Percentiles rank a stretch among this genome's conserved stretches.
Conservation (phyloP, 2,888 invertebrate genomes). For the Mesochorus sp. region DNA sequence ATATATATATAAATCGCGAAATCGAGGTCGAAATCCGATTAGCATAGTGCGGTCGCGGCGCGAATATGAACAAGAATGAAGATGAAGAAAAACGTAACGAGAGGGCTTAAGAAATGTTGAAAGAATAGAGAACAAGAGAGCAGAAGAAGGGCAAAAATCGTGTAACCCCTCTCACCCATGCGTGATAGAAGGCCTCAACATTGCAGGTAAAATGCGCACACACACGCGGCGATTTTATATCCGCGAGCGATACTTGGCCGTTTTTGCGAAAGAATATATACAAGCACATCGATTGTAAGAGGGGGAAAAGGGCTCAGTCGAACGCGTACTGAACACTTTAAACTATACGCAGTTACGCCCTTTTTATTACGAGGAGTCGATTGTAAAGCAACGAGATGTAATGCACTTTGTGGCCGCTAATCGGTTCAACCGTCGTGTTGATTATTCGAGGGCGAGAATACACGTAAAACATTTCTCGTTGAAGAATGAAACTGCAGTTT, state of each 20-base stretch:
- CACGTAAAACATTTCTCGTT: background rate
- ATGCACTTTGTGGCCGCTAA: slow-evolving; percentile 14
- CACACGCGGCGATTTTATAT: background rate
- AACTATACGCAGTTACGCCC: background rate
- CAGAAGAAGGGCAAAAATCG: slow-evolving; percentile 51
- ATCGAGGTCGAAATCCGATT: slow-evolving; percentile 64
- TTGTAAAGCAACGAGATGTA: background rate
- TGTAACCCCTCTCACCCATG: slow-evolving; percentile 70
- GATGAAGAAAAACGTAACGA: slow-evolving; percentile 21
- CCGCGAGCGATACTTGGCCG: slow-evolving; percentile 10
- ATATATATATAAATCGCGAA: slow-evolving; percentile 38
- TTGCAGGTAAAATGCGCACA: slow-evolving; percentile 64
- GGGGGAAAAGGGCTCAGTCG: background rate
- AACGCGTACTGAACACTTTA: background rate
- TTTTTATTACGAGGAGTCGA: background rate
- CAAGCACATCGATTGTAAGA: background rate
- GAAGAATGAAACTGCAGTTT: background rate
- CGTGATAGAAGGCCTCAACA: slow-evolving; percentile 66
- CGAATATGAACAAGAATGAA: slow-evolving; percentile 50
- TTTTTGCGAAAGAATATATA: slow-evolving; percentile 40
- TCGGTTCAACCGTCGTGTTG: slow-evolving; percentile 46
- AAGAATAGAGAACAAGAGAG: slow-evolving; percentile 27
- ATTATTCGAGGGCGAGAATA: slow-evolving; percentile 26
- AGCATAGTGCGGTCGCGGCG: slow-evolving; percentile 60
- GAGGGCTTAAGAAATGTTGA: slow-evolving; percentile 13